These are phyloP conservation scores for Saturnia pavonia DNA, from an alignment of 2,888 invertebrate genomes.

Conservation along the genomic window DNA sequence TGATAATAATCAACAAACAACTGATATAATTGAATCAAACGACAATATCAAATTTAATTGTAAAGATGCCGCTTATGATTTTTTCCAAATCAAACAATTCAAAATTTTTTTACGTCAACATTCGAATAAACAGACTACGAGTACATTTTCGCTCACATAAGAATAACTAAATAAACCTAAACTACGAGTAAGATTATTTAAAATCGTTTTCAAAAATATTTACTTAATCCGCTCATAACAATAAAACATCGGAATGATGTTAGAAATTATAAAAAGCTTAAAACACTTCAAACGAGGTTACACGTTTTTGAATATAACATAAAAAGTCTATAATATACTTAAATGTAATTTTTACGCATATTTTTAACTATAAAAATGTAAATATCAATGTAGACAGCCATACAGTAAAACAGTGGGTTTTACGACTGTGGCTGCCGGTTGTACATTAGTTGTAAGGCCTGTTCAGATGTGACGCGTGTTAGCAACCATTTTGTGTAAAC, in stretches of 20 bases:
- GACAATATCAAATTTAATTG: too few species aligned
- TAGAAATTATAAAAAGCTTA: background rate
- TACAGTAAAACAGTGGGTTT: background rate
- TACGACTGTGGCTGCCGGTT: background rate
- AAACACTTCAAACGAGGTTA: background rate
- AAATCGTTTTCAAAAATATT: background rate
- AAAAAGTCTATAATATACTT: background rate
- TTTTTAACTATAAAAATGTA: background rate
- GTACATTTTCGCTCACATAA: background rate
- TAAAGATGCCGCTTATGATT: too few species aligned
- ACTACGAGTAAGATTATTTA: background rate
- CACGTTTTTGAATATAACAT: background rate
- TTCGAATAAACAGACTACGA: background rate
- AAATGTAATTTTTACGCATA: background rate
- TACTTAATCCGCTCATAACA: background rate
- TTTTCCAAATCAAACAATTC: too few species aligned
- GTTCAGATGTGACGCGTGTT: too few species aligned
- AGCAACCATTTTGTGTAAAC: too few species aligned
- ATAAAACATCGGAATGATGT: background rate
- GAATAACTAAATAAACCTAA: background rate
- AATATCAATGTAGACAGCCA: conserved; percentile 3
- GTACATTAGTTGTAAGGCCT: conserved; percentile 6
- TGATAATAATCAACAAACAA: too few species aligned
- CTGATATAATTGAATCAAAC: too few species aligned
- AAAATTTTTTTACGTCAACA: too few species aligned